phyloP scores from a whole-genome alignment of 1,140 invertebrate genomes.

The Drosophila albomicans region DNA sequence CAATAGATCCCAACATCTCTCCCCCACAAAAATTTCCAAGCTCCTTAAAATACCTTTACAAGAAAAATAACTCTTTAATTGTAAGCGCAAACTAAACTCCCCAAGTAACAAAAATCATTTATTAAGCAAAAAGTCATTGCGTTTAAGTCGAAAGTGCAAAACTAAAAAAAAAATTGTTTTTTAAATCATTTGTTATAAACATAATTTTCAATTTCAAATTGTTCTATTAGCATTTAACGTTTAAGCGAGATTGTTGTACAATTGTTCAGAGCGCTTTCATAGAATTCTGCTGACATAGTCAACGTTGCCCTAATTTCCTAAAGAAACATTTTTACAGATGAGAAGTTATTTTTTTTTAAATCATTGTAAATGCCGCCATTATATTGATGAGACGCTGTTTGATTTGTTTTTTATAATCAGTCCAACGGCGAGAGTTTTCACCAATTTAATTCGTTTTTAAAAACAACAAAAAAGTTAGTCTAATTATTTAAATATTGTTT shows the following conservation, averaged over 20 bases:
- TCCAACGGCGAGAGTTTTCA: conserved; percentile 40
- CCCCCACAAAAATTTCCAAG: conserved; percentile 25
- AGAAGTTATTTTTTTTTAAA: conserved; percentile 3
- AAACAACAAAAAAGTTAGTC: conserved; percentile 40
- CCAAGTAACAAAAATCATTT: conserved; percentile 42
- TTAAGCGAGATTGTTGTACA: conserved; percentile 65
- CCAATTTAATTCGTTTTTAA: conserved; percentile 76
- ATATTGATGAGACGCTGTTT: conserved; percentile 29
- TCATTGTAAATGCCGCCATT: conserved; percentile 54
- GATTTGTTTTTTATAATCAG: conserved; percentile 2
- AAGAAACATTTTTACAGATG: neutral
- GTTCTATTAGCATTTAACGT: conserved; percentile 73
- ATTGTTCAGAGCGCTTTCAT: conserved; percentile 31
- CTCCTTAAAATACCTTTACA: conserved; percentile 24
- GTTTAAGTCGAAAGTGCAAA: conserved; percentile 62
- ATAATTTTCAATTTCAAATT: conserved; percentile 59
- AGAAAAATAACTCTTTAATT: conserved; percentile 31
- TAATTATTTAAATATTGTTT: conserved; percentile 69
- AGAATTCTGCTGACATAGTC: conserved; percentile 66
- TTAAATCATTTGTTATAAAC: conserved; percentile 36
- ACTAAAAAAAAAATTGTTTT: conserved; percentile 33
- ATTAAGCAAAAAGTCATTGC: conserved; percentile 77
- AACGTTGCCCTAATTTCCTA: conserved; percentile 35
- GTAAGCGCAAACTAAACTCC: conserved; percentile 43
- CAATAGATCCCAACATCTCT: conserved; percentile 56